Base-by-base conservation (phyloP, 53 echinoderm and acorn worm genomes). In the Mesocentrotus franciscanus region DNA sequence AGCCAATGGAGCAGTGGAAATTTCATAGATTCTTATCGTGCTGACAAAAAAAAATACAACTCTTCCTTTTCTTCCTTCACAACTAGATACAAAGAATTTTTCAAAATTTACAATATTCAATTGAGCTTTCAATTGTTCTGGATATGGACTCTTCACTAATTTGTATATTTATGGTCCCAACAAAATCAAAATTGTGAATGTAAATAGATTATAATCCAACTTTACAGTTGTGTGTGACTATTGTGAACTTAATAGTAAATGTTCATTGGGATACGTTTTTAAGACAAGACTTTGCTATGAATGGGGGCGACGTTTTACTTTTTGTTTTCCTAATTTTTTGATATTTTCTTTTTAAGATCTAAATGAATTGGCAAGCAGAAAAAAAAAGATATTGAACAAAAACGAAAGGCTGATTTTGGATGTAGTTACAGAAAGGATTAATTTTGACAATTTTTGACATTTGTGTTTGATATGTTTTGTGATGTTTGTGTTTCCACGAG, bases 401-500 rank as follows among this genome's bases (percentile, higher is more conserved):
- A 91, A 91, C 30, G 13, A 64, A 91, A 62, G 91, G 61, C 64
- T 61, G 64, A 62, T 30, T 91, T 66, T 61, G 91, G 91, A 91
- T 64, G 91, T 92, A 71, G 70, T 84, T 64, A 33, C 62, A 70
- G 42, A 61, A 94, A 94, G 84, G 64, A 14, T 94, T 58, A 94
- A 32, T 94, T 94, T 93, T 18, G n/a, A 55, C 26, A 68, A 85
- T 64, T 83, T 92, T 84, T 94, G 94, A 94, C 94, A 94, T 94
- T 94, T 94, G 95, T 94, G 95, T 94, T 94, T 85, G 87, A 94
- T 94, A 94, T 85, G 95, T 94, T 94, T 81, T 85, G 95, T 94
- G 95, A 87, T 94, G 95, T 94, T 94, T 94, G 95, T 94, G 95
- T 85, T 94, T 85, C 94, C 87, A 85, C 85, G 57, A 55, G 64